Percentiles rank a stretch among this genome's conserved stretches.
phyloP scores from a whole-genome alignment of 1,140 invertebrate species.

The Nebria ingens region DNA sequence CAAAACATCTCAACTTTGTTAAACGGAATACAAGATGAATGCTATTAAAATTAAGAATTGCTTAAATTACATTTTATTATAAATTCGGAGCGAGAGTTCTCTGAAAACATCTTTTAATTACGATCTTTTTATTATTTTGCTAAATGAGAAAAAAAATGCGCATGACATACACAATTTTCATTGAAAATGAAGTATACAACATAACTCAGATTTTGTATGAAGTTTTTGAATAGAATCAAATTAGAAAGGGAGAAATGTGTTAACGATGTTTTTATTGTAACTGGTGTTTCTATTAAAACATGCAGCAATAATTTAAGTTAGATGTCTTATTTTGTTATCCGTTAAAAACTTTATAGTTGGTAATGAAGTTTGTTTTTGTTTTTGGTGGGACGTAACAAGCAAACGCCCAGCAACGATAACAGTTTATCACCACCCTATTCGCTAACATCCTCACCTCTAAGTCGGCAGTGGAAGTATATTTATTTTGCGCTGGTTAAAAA shows the following conservation, averaged over 20 bases:
- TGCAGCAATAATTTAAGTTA: neutral
- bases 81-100: neutral
- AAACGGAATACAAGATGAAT: neutral
- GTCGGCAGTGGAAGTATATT: too few species aligned
- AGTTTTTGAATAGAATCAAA: too few species aligned
- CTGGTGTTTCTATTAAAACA: too few species aligned
- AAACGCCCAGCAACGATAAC: neutral
- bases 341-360: neutral
- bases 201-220: too few species aligned
- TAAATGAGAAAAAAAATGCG: too few species aligned
- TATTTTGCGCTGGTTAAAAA: too few species aligned
- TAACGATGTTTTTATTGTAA: too few species aligned
- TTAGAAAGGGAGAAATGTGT: too few species aligned
- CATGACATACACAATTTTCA: too few species aligned
- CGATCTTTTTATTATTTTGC: neutral
- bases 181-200: too few species aligned
- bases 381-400: neutral
- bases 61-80: neutral
- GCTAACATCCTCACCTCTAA: too few species aligned
- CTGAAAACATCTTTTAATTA: neutral
- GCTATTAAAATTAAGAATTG: slow-evolving; percentile 4
- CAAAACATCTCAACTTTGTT: neutral
- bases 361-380: neutral
- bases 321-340: neutral
- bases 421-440: neutral